A percentile compares a stretch with the other conserved stretches of the same genome.
These are phyloP conservation scores for Sipha flava DNA, from an alignment of 1,140 invertebrate genomes.

Conservation along the genomic window DNA sequence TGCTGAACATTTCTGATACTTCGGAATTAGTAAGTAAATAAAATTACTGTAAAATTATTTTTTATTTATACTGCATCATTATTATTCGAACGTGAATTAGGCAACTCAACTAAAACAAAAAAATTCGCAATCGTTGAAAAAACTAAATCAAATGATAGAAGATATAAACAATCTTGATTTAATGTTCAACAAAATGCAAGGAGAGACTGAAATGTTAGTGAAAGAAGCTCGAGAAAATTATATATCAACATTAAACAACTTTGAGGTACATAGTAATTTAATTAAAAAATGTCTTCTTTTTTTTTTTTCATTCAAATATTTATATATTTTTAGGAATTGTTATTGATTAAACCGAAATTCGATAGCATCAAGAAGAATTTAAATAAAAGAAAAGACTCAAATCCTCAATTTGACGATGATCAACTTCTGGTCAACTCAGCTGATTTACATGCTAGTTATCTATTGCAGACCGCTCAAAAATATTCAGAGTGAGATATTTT, in stretches of 20 bases:
- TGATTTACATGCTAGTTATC: slow-evolving; percentile 55
- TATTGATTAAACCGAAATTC: slow-evolving; percentile 2
- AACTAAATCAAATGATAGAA: slow-evolving; percentile 33
- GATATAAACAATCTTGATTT: slow-evolving; percentile 33
- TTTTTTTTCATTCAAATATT: neutral
- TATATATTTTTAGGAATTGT: neutral
- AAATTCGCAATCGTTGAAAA: slow-evolving; percentile 27
- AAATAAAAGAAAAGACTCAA: neutral
- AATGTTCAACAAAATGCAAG: neutral
- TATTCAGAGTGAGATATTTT: slow-evolving; percentile 47
- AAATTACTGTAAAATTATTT: no score
- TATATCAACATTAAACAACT: neutral
- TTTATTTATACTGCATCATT: no score
- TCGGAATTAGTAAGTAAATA: neutral
- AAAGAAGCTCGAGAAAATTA: neutral
- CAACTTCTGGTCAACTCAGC: slow-evolving; percentile 52
- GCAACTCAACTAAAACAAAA: slow-evolving; percentile 14
- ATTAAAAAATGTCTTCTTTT: neutral
- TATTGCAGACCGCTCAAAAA: slow-evolving; percentile 55
- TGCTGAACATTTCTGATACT: slow-evolving; percentile 1
- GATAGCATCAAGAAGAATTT: neutral
- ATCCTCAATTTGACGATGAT: neutral
- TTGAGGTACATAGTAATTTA: neutral
- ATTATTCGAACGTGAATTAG: neutral
- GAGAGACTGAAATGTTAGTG: neutral